Conservation (phyloP, 2,113 vertebrate species). For the Leuciscus idus region DNA sequence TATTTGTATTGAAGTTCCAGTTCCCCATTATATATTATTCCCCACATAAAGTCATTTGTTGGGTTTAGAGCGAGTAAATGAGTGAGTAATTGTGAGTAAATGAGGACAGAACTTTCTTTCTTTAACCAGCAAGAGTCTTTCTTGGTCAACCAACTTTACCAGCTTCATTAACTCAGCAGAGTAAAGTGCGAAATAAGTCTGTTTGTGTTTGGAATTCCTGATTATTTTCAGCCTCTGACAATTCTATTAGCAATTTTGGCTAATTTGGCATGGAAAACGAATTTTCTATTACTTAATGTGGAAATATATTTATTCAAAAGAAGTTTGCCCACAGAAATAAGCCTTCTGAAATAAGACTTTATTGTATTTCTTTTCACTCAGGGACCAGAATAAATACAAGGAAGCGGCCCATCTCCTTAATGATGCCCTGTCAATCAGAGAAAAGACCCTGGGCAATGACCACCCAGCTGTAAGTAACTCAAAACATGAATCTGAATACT, state of each 20-base stretch:
- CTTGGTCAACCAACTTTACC: neutral
- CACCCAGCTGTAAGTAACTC: slow-evolving; percentile 83
- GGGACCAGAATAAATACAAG: slow-evolving; percentile 91
- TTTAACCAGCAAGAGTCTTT: neutral
- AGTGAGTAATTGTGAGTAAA: neutral
- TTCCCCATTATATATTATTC: neutral
- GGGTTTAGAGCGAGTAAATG: neutral
- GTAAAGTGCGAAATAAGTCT: neutral
- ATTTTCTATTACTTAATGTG: neutral
- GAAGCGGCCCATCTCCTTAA: slow-evolving; percentile 87
- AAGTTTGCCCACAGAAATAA: neutral
- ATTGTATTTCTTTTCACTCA: slow-evolving; percentile 60
- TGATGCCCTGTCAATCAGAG: slow-evolving; percentile 85
- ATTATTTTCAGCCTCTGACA: neutral
- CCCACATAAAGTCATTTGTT: neutral
- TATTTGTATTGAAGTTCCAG: neutral
- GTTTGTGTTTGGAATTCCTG: neutral
- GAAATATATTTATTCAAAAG: neutral
- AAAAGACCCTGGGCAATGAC: slow-evolving; percentile 87
- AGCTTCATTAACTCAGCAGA: neutral
- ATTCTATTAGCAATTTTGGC: neutral
- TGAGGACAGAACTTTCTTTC: neutral
- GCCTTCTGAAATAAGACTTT: neutral
- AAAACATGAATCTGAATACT: neutral
- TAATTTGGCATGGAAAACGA: neutral